Evolutionary conservation across 2,113 vertebrate species (phyloP).

Genomic region (Ariopsis seemanni): DNA sequence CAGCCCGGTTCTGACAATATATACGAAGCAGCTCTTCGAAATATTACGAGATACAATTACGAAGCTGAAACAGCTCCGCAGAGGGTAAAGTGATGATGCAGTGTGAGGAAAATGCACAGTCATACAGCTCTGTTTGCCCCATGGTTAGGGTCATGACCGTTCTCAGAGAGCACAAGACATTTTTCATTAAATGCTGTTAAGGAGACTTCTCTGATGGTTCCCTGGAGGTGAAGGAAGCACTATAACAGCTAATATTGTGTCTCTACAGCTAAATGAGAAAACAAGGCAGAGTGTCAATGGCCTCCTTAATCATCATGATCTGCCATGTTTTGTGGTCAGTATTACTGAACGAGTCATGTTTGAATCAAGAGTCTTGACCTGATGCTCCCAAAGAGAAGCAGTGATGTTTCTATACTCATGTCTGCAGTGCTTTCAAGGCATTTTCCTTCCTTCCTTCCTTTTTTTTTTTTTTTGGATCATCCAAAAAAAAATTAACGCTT

Average conservation of each 20-base stretch:
- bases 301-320: neutral
- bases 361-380: neutral
- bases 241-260: neutral
- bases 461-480: neutral
- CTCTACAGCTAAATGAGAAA: neutral
- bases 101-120: neutral
- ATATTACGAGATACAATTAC: neutral
- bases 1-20: neutral
- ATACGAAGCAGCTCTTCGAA: neutral
- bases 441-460: neutral
- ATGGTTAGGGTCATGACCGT: constrained; percentile 16
- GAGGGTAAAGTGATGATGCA: neutral
- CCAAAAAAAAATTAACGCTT: neutral
- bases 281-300: neutral
- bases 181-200: constrained; percentile 23
- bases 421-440: neutral
- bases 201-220: constrained; percentile 19
- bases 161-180: neutral
- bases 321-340: neutral
- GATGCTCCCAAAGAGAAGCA: neutral
- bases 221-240: neutral
- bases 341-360: neutral
- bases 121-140: neutral
- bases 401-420: neutral
- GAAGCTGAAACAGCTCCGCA: neutral